Base-by-base conservation (phyloP, 2,113 vertebrate genomes). In the Salvator merianae region DNA sequence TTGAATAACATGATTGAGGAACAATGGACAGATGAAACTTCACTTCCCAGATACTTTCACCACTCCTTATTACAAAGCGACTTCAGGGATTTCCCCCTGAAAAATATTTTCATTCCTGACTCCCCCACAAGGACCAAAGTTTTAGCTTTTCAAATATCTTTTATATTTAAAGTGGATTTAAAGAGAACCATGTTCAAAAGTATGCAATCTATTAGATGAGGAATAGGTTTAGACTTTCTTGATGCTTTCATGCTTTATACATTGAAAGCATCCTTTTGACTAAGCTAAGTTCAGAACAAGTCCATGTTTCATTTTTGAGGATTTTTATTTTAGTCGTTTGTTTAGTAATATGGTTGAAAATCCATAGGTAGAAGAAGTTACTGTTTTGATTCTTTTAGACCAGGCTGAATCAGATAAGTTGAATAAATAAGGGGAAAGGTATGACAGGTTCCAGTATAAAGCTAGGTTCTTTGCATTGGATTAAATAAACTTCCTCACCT, bases 131-230 rank as follows among this genome's bases (percentile, higher is more conserved):
- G 8, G 24, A 53, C 55, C 16, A 70, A 77, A 40, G 65, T 71
- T 20, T 59, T 13, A 16, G 66, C 5, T 84, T 78, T 66, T 78
- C 47, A 36, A 36, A 79, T 85, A 69, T 62, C 69, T 85, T 73
- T 65, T 65, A 68, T 73, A 84, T 79, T 63, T 85, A 79, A 72
- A 73, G 76, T 50, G 55, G 77, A 38, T 73, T 84, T 78, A 85
- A 59, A 59, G 8, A 79, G 40, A 65, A 13, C 53, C 83, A 79
- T 65, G 70, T 50, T 70, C 59, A 53, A 84, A 84, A 79, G 24
- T 73, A 59, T 20, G 55, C 55, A 84, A 84, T 78, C 74, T 34
- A 22, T 79, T 79, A 28, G 28, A 78, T 63, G 53, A 72, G 53
- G 71, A 63, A 40, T 63, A 71, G 38, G 22, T 70, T 71, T n/a